Evolutionary conservation across 2,888 invertebrate species (phyloP), one percentile per base, ranked within the genome.

Genomic region (Archips xylosteana): DNA sequence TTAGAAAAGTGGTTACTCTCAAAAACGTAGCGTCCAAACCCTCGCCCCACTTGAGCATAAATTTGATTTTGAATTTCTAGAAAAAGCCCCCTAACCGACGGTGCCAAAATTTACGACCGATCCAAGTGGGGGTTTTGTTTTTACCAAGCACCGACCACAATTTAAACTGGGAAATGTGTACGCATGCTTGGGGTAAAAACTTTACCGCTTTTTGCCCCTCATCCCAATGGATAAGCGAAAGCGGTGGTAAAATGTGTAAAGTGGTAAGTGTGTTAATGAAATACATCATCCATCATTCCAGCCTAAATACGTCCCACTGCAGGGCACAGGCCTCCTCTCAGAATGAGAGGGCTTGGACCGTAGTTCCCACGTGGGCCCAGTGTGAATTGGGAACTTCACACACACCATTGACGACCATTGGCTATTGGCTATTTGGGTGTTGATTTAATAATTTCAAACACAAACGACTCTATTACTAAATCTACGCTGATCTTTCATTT

Each of bases 81-180:
- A 87, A 89, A 88, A 85, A 87, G 82, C 76, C 74, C 80, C 83
- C 78, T 77, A 82, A 82, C 85, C 82, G 83, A 82, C 83, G 79
- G 80, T 87, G 77, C 81, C 81, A 82, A 87, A 89, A 91, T 91
- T 89, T 90, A 88, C 84, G 88, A 88, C 80, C 86, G 80, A 86
- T 86, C 85, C 84, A 81, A 79, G 80, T 79, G 81, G 74, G 57
- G 76, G 83, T 76, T 84, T 88, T 87, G 89, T 89, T 90, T 91
- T 90, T 89, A 84, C 84, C 82, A 81, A 80, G 83, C 85, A 80
- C 79, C 78, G 82, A 82, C 84, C 85, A 86, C 73, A 74, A 75
- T 67, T 75, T 74, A 83, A 87, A 85, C 83, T 82, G 83, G 85
- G 81, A 86, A 88, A 87, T 88, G 85, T 84, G 85, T 84, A 83